A percentile compares a stretch with the other conserved stretches of the same genome.
phyloP scores from a whole-genome alignment of 2,888 invertebrate genomes.

The Rosalia funebris region DNA sequence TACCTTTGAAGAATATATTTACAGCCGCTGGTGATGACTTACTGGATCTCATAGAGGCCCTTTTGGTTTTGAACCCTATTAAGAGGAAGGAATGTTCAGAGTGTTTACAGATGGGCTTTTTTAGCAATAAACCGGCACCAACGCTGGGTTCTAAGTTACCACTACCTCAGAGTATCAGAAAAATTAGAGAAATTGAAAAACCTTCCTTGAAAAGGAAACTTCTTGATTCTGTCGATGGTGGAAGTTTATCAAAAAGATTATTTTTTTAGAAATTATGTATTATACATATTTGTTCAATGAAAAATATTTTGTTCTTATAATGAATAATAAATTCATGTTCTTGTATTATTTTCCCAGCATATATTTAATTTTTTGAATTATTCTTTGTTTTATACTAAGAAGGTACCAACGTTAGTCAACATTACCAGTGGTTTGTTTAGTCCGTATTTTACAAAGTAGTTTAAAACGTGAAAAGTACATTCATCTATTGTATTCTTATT shows the following conservation, averaged over 20 bases:
- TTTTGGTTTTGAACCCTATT: slow-evolving; percentile 85
- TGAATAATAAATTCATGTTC: too few species aligned
- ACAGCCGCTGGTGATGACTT: slow-evolving; percentile 95
- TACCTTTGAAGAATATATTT: slow-evolving; percentile 90
- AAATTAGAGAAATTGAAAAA: slow-evolving; percentile 69
- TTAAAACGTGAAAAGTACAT: too few species aligned
- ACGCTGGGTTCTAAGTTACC: slow-evolving; percentile 86
- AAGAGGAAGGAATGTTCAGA: slow-evolving; percentile 83
- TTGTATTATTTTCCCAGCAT: too few species aligned
- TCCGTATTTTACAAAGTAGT: too few species aligned
- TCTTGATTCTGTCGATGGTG: slow-evolving; percentile 76
- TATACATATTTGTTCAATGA: slow-evolving; percentile 31
- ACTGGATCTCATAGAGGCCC: slow-evolving; percentile 78
- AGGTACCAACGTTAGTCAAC: too few species aligned
- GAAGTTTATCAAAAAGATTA: slow-evolving; percentile 73
- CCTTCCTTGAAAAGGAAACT: slow-evolving; percentile 82
- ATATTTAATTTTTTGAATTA: too few species aligned
- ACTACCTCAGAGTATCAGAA: slow-evolving; percentile 74
- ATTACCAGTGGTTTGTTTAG: too few species aligned
- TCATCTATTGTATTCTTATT: too few species aligned
- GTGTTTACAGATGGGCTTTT: slow-evolving; percentile 90
- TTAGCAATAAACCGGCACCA: slow-evolving; percentile 90
- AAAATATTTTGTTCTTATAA: neutral
- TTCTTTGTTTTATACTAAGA: too few species aligned
- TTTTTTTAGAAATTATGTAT: slow-evolving; percentile 66